phyloP scores from a whole-genome alignment of 1,140 invertebrate genomes.

The Whitmania pigra region DNA sequence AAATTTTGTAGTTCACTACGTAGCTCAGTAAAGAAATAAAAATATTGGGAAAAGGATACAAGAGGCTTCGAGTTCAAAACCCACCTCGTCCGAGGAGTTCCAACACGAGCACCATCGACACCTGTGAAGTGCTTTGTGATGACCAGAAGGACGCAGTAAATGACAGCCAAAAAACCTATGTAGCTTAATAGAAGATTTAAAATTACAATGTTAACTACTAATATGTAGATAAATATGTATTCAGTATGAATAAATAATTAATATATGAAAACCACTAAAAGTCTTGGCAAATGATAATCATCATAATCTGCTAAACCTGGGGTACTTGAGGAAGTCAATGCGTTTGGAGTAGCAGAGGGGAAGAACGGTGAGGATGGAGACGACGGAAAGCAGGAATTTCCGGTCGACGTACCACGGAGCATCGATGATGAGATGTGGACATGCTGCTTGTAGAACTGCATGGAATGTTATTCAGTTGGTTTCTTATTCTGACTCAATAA shows the following conservation, averaged over 20 bases:
- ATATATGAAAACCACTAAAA: background rate
- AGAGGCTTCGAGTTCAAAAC: background rate
- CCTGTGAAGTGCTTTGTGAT: constrained; percentile 48
- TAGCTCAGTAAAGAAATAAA: no score
- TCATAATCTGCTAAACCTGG: constrained; percentile 35
- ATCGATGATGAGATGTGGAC: background rate
- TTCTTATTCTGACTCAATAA: no score
- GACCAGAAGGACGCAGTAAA: constrained; percentile 54
- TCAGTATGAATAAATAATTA: background rate
- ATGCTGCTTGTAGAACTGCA: no score
- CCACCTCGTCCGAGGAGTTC: constrained; percentile 37
- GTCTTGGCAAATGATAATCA: background rate
- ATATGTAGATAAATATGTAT: background rate
- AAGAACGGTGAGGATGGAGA: constrained; percentile 49
- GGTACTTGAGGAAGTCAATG: constrained; percentile 55
- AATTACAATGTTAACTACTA: background rate
- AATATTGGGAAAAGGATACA: no score
- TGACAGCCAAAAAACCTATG: constrained; percentile 53
- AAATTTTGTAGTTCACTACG: no score
- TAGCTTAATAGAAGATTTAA: constrained; percentile 39
- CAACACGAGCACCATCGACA: constrained; percentile 30
- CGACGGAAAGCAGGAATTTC: constrained; percentile 49
- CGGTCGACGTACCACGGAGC: constrained; percentile 51
- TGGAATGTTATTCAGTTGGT: no score
- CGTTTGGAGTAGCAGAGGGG: constrained; percentile 57